phyloP scores from a whole-genome alignment of 2,113 vertebrate genomes.

The Aviceda subcristata region DNA sequence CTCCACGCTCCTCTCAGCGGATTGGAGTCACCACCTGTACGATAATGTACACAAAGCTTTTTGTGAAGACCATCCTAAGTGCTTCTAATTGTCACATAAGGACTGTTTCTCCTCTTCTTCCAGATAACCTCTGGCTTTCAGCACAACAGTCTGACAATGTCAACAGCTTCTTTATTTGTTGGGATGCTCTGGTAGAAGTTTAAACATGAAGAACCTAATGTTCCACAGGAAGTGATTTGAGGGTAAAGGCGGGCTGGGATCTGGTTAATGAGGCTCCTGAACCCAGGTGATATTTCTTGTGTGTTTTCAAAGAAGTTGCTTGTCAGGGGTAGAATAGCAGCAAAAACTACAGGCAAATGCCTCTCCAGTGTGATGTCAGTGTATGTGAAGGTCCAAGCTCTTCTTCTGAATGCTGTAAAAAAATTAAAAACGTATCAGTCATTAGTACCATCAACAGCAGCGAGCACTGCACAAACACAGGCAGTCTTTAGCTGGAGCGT shows the following conservation, averaged over 20 bases:
- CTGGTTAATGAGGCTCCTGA: background rate
- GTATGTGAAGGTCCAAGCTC: conserved; percentile 73
- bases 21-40: background rate
- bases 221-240: background rate
- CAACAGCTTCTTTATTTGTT: background rate
- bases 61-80: background rate
- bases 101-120: background rate
- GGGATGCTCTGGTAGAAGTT: background rate
- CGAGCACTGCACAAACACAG: background rate
- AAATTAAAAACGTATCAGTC: background rate
- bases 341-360: conserved; percentile 71
- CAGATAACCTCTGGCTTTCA: background rate
- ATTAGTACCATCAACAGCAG: background rate
- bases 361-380: conserved; percentile 67
- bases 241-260: background rate
- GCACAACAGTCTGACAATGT: background rate
- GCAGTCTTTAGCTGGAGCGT: background rate
- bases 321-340: conserved; percentile 67
- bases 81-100: background rate
- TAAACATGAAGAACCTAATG: background rate
- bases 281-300: conserved; percentile 61
- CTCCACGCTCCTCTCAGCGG: background rate
- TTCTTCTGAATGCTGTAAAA: conserved; percentile 75
- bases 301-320: conserved; percentile 67
- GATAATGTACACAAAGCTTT: accelerated